Evolutionary conservation across 2,888 invertebrate species (phyloP).

Genomic region (Pollenia griseotomentosa): DNA sequence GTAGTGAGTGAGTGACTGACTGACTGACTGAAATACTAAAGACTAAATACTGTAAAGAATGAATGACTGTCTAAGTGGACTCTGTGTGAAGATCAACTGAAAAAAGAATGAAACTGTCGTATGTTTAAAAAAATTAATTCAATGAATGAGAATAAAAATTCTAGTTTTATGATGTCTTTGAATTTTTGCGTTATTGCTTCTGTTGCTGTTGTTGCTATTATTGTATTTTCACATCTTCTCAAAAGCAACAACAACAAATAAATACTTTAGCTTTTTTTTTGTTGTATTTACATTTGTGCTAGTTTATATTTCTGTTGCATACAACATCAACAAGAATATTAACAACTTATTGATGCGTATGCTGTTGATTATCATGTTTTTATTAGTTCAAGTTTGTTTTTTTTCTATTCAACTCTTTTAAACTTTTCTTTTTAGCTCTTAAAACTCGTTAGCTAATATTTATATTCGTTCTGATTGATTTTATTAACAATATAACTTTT

Average conservation of each 20-base stretch:
- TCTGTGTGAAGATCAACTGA: background rate
- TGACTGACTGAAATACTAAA: conserved; percentile 12
- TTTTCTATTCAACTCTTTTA: background rate
- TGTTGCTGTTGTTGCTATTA: conserved; percentile 7
- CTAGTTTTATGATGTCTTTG: conserved; percentile 12
- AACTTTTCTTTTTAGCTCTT: background rate
- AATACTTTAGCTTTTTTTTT: background rate
- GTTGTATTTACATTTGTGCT: conserved; percentile 63
- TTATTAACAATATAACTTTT: conserved; percentile 2
- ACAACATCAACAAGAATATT: conserved; percentile 16
- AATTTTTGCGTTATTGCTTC: conserved; percentile 20
- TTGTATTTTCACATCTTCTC: conserved; percentile 47
- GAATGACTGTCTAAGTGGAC: background rate
- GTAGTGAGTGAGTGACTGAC: conserved; percentile 35
- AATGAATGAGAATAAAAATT: conserved; percentile 22
- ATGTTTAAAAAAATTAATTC: background rate
- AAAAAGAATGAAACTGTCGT: background rate
- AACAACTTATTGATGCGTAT: conserved; percentile 35
- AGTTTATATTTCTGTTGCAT: conserved; percentile 46
- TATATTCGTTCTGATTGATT: conserved; percentile 31
- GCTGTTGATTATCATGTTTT: conserved; percentile 23
- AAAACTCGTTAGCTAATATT: conserved; percentile 44
- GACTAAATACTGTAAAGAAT: background rate
- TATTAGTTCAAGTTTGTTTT: conserved; percentile 26
- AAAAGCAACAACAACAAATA: conserved; percentile 5